Conservation (phyloP, 2,888 invertebrate genomes). For the Micoletzkya japonica region DNA sequence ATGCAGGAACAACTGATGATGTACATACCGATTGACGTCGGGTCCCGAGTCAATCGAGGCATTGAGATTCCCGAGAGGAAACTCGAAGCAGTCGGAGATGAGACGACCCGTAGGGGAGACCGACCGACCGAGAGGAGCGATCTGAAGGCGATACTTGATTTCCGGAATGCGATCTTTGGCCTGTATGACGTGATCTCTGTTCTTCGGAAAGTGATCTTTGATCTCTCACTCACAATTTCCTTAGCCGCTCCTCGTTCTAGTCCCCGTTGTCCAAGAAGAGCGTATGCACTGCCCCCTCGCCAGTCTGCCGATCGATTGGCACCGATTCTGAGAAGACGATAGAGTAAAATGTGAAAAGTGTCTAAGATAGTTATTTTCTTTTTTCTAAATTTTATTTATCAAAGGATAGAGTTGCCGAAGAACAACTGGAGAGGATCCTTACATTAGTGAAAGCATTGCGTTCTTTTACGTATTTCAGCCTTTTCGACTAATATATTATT, state of each 20-base stretch:
- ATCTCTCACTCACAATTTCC: slow-evolving; percentile 36
- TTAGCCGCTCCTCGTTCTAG: slow-evolving; percentile 38
- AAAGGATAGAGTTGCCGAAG: no score
- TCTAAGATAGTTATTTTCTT: no score
- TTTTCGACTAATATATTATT: no score
- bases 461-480: no score
- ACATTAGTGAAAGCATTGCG: no score
- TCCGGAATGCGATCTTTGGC: no score
- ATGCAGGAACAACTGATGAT: neutral
- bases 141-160: no score
- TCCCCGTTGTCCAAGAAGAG: slow-evolving; percentile 44
- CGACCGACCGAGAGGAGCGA: slow-evolving; percentile 12
- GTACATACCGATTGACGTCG: slow-evolving; percentile 28
- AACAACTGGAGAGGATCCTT: no score
- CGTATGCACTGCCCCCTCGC: slow-evolving; percentile 41
- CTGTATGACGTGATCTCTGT: no score
- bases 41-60: slow-evolving; percentile 15
- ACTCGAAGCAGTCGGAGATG: slow-evolving; percentile 37
- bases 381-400: no score
- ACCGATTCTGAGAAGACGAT: slow-evolving; percentile 5
- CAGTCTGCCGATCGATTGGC: slow-evolving; percentile 20
- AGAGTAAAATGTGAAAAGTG: no score
- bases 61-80: slow-evolving; percentile 43
- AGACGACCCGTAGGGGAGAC: neutral
- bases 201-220: no score